phyloP scores from a whole-genome alignment of 2,888 invertebrate species.

The Drosophila stalkeri region DNA sequence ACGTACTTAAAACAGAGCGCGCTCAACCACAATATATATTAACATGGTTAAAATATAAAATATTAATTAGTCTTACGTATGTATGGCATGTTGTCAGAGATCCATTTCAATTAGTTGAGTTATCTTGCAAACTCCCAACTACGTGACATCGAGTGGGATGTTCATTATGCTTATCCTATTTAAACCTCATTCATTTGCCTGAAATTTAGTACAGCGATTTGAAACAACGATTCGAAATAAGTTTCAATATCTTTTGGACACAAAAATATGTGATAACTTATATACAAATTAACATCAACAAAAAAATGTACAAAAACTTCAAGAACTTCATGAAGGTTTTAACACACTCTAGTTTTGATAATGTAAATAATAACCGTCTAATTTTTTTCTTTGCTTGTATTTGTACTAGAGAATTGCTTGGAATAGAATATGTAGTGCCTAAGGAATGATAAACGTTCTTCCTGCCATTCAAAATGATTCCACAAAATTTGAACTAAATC shows the following conservation, averaged over 20 bases:
- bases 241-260: constrained; percentile 29
- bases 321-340: constrained; percentile 6
- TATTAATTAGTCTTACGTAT: not conserved
- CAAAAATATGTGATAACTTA: constrained; percentile 52
- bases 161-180: too few species aligned
- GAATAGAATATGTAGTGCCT: constrained; percentile 50
- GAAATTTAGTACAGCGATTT: constrained; percentile 17
- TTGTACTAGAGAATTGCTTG: constrained; percentile 33
- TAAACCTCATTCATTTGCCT: constrained; percentile 15
- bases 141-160: not conserved
- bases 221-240: constrained; percentile 9
- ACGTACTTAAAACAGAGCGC: constrained; percentile 5
- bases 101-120: not conserved
- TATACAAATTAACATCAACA: constrained; percentile 25
- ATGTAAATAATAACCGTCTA: constrained; percentile 8
- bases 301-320: constrained; percentile 7
- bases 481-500: constrained; percentile 24
- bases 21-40: constrained; percentile 17
- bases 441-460: constrained; percentile 49
- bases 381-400: constrained; percentile 10
- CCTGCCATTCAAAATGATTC: constrained; percentile 39
- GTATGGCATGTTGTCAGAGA: not conserved
- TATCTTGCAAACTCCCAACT: not conserved
- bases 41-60: constrained; percentile 2
- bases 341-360: constrained; percentile 19